phyloP scores from a whole-genome alignment of 92 coral and sea anemone species.

The Galaxea fascicularis region DNA sequence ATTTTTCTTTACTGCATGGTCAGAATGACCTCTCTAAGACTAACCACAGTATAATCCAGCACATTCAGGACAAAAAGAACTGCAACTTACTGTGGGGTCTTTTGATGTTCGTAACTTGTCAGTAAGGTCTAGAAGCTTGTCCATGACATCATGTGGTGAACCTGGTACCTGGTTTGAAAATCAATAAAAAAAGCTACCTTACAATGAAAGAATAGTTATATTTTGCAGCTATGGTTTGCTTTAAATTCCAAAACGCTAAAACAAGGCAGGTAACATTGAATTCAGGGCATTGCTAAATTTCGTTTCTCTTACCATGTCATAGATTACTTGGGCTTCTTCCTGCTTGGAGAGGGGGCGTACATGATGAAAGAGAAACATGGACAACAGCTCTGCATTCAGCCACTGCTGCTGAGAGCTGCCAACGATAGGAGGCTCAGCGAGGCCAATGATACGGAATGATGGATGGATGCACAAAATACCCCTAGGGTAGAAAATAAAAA shows the following conservation, averaged over 20 bases:
- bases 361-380: conserved; percentile 94
- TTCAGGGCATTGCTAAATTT: too few species aligned
- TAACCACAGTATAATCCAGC: background rate
- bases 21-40: background rate
- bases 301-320: conserved; percentile 94
- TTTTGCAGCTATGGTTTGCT: background rate
- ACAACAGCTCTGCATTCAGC: conserved; percentile 92
- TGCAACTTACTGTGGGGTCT: conserved; percentile 82
- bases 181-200: background rate
- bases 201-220: background rate
- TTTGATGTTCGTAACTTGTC: conserved; percentile 79
- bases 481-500: conserved; percentile 34
- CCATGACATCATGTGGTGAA: conserved; percentile 76
- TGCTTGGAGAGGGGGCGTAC: conserved; percentile 79
- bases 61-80: background rate
- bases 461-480: conserved; percentile 90
- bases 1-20: background rate
- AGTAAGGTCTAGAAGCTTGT: conserved; percentile 80
- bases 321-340: conserved; percentile 89
- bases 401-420: conserved; percentile 92
- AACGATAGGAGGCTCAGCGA: conserved; percentile 92
- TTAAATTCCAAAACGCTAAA: too few species aligned
- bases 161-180: conserved; percentile 75
- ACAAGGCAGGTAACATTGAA: too few species aligned
- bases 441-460: conserved; percentile 91